Conservation (phyloP, 2,797 vertebrate genomes). For the Telmatherina bonti region DNA sequence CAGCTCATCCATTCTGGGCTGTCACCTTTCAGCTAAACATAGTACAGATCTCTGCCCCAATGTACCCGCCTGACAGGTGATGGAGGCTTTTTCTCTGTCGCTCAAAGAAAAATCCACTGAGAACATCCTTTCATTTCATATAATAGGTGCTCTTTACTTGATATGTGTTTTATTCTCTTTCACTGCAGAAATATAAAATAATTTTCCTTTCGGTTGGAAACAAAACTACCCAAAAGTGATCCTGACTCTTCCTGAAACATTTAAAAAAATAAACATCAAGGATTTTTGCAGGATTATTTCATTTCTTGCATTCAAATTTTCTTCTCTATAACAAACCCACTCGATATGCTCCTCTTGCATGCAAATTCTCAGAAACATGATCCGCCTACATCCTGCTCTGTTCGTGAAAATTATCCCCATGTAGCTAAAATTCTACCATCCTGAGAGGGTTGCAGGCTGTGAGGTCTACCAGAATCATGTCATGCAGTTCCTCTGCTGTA, state of each 20-base stretch:
- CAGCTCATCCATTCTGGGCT: constrained; percentile 51
- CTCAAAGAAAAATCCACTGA: constrained; percentile 34
- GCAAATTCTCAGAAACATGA: constrained; percentile 54
- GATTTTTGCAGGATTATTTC: constrained; percentile 17
- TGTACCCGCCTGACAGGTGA: constrained; percentile 53
- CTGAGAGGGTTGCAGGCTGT: constrained; percentile 22
- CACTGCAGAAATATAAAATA: neutral
- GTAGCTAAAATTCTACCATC: constrained; percentile 27
- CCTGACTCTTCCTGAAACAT: constrained; percentile 7
- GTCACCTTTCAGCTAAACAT: constrained; percentile 67
- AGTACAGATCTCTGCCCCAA: constrained; percentile 35
- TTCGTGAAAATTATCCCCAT: constrained; percentile 47
- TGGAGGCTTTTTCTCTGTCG: constrained; percentile 48
- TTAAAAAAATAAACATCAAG: constrained; percentile 5
- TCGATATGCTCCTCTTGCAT: constrained; percentile 23
- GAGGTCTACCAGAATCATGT: constrained; percentile 4
- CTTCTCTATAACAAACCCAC: constrained; percentile 40
- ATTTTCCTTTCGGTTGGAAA: neutral
- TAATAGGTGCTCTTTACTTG: neutral
- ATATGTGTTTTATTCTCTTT: constrained; percentile 22
- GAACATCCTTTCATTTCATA: constrained; percentile 2
- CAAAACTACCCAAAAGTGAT: constrained; percentile 9
- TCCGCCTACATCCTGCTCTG: constrained; percentile 46
- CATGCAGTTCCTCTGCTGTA: too few relatives aligned
- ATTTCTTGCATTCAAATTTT: constrained; percentile 25